A percentile compares a stretch with the other conserved stretches of the same genome.
These are phyloP conservation scores for Blastobasis adustella DNA, from an alignment of 2,888 invertebrate genomes.

Conservation along the genomic window DNA sequence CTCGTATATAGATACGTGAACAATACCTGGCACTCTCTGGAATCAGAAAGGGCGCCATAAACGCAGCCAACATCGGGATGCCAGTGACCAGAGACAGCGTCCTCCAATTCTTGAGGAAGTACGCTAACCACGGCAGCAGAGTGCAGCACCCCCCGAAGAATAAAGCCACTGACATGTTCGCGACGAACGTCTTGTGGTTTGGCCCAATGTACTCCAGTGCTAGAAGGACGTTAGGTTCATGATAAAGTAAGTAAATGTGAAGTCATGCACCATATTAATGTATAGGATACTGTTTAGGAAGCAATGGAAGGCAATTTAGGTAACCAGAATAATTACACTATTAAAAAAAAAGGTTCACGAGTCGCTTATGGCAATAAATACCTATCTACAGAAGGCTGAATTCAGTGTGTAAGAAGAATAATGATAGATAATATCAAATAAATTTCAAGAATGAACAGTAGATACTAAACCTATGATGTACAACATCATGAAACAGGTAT, in stretches of 20 bases:
- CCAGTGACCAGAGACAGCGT: slow-evolving; percentile 51
- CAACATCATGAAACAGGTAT: slow-evolving; percentile 92
- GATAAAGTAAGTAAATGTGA: not conserved
- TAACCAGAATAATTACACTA: not conserved
- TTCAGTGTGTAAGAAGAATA: not conserved
- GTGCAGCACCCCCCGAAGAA: slow-evolving; percentile 63
- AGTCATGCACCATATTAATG: not conserved
- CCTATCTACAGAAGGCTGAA: not conserved
- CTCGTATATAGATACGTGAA: slow-evolving; percentile 5
- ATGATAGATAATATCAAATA: not conserved
- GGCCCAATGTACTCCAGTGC: slow-evolving; percentile 68
- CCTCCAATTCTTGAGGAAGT: slow-evolving; percentile 57
- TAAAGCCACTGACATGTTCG: slow-evolving; percentile 65
- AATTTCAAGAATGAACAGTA: not conserved
- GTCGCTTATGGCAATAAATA: not conserved
- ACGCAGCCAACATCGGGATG: slow-evolving; percentile 44
- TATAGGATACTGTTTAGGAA: too few relatives aligned
- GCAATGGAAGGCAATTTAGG: not conserved
- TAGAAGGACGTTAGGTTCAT: slow-evolving; percentile 14
- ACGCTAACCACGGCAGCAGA: slow-evolving; percentile 61
- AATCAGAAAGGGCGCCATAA: slow-evolving; percentile 46
- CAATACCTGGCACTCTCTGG: slow-evolving; percentile 52
- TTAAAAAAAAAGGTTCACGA: too few relatives aligned
- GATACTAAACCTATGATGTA: slow-evolving; percentile 86
- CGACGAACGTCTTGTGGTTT: slow-evolving; percentile 60